phyloP scores from a whole-genome alignment of 2,113 vertebrate genomes.

The rat (Rattus norvegicus) region GRCr8 NC_086024.1:74543501-74544000 shows the following conservation, averaged over 20 bases:
- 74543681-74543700: background rate
- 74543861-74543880: no score
- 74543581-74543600: background rate
- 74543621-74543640: background rate
- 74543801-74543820: slow-evolving; percentile 98
- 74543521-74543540: background rate
- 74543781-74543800: slow-evolving; percentile 89
- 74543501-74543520: slow-evolving; percentile 43
- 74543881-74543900: no score
- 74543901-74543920: no score
- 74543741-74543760: no score
- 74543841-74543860: no score
- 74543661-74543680: background rate
- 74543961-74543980: no score
- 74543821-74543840: slow-evolving; percentile 88
- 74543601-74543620: background rate
- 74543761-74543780: no score
- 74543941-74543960: no score
- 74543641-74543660: background rate
- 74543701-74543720: background rate
- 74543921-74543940: no score
- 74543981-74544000: slow-evolving; percentile 91
- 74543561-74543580: background rate
- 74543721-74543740: slow-evolving; percentile 3
- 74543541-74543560: slow-evolving; percentile 17